Evolutionary conservation across 2,888 invertebrate genomes (phyloP), one percentile per base, ranked within the genome.

Genomic region (Laothoe populi): DNA sequence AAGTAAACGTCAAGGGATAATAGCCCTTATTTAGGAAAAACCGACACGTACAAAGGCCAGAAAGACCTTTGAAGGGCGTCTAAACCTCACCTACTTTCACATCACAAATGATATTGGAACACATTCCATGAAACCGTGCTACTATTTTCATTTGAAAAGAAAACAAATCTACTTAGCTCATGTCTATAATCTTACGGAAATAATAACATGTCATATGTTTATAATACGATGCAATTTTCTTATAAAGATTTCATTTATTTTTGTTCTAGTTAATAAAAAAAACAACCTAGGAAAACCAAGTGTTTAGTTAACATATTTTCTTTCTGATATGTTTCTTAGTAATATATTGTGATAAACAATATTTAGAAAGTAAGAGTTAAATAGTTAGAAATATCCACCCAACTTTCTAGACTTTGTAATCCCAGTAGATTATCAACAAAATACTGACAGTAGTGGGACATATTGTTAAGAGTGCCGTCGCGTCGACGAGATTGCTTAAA

Each of bases 1-100:
- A 79, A 79, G 74, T 75, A 73, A 74, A 77, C 71, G 79, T 75
- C 77, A 78, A 70, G 73, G 77, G 79, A 83, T 82, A 84, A 86
- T 85, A 80, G 71, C 70, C 76, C 77, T 81, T 82, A 84, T 82
- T 82, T 83, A 78, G 72, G 73, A 78, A 84, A 75, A 80, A 73
- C 74, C 73, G 66, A 79, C 78, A 78, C 72, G 76, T 77, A 74
- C 72, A 64, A 62, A 48, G 65, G 64, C 65, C 66, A 69, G 70
- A 71, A 77, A 74, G 66, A 66, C 66, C 62, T 64, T 68, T 64
- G 58, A 66, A 69, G 62, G 62, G 67, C 65, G 60, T 61, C 67
- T 59, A 69, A 66, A 70, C 64, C 44, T 19, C 49, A 24, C 40
- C 49, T 19, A 57, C 24, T 26, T 44, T 42, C 42, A 26, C 21